phyloP scores from a whole-genome alignment of 1,140 invertebrate species.

The Tribolium madens region DNA sequence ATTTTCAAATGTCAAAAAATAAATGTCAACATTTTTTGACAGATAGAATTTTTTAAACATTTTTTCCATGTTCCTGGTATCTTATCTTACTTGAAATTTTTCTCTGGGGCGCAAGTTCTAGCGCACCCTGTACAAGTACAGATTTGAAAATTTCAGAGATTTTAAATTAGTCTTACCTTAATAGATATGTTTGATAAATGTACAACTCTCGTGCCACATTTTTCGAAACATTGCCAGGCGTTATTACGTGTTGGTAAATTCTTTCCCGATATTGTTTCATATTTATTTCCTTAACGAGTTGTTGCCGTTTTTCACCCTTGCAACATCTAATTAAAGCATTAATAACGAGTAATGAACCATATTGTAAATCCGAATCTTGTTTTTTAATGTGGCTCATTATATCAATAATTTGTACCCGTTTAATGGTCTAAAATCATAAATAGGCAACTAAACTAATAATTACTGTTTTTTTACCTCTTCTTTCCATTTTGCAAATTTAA shows the following conservation, averaged over 20 bases:
- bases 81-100: too few species aligned
- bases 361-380: slow-evolving; percentile 52
- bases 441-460: background rate
- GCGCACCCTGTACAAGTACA: too few species aligned
- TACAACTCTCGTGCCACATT: slow-evolving; percentile 60
- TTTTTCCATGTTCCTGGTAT: too few species aligned
- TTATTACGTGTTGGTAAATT: slow-evolving; percentile 60
- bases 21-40: too few species aligned
- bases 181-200: slow-evolving; percentile 58
- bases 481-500: slow-evolving; percentile 53
- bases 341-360: slow-evolving; percentile 54
- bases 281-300: slow-evolving; percentile 60
- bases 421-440: slow-evolving; percentile 53
- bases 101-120: too few species aligned
- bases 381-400: slow-evolving; percentile 52
- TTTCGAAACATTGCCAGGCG: slow-evolving; percentile 49
- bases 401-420: slow-evolving; percentile 49
- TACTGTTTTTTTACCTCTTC: slow-evolving; percentile 46
- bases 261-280: slow-evolving; percentile 53
- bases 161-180: slow-evolving; percentile 53
- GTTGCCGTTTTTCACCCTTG: slow-evolving; percentile 54
- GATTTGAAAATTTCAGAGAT: background rate
- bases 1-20: too few species aligned
- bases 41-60: too few species aligned
- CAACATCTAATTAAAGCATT: slow-evolving; percentile 58